phyloP scores from a whole-genome alignment of 2,888 invertebrate species.

The Heliconius sara region DNA sequence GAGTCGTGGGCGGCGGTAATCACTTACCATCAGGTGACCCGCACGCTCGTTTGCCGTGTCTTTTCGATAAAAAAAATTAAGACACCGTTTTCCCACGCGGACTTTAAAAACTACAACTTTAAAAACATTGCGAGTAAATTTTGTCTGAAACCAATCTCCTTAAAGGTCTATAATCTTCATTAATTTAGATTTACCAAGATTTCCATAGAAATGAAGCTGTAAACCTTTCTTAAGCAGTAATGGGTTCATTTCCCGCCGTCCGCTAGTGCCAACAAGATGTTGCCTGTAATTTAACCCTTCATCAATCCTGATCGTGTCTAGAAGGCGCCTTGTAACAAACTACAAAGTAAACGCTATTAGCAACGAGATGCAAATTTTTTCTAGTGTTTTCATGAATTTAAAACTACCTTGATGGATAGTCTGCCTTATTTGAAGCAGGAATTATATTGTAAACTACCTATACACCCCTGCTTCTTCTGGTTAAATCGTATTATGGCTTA shows the following conservation, averaged over 20 bases:
- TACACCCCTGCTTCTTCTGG: background rate
- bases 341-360: constrained; percentile 31
- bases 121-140: too few relatives aligned
- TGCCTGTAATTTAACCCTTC: constrained; percentile 17
- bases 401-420: constrained; percentile 25
- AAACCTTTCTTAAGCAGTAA: constrained; percentile 6
- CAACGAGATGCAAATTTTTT: constrained; percentile 23
- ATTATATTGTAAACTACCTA: background rate
- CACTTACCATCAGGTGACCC: too few relatives aligned
- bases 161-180: background rate
- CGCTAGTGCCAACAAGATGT: background rate
- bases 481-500: background rate
- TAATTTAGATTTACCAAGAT: background rate
- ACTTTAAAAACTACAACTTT: too few relatives aligned
- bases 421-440: background rate
- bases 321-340: background rate
- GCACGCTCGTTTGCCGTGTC: too few relatives aligned
- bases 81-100: too few relatives aligned
- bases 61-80: too few relatives aligned
- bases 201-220: background rate
- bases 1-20: too few relatives aligned
- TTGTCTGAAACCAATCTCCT: too few relatives aligned
- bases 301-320: constrained; percentile 1
- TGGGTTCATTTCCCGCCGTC: background rate
- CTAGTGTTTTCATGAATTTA: constrained; percentile 34